Evolutionary conservation across 1,140 invertebrate genomes (phyloP), one percentile per base, ranked within the genome.

Genomic region (Euura lappo): DNA sequence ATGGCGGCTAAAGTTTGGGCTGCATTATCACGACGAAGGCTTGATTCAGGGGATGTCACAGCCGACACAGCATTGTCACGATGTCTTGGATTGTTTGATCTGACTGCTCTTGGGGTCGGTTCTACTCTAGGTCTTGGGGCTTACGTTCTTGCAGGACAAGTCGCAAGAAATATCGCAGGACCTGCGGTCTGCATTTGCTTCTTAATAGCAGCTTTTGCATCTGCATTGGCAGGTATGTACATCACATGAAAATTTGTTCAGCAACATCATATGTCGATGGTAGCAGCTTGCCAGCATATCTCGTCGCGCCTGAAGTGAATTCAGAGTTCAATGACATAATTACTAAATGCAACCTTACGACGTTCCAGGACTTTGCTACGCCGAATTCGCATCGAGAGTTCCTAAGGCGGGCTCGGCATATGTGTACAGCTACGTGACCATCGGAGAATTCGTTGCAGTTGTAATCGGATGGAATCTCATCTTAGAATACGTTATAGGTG

Each of bases 401-500:
- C 96, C 96, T 2, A 93, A 93, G 76, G 94, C 96, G 0, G 96
- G 96, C 4, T 96, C 95, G 0, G 95, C 95, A 0, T 97, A 97
- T 82, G 90, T 96, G 42, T 97, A 97, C 88, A 96, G 94, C 79
- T 98, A 97, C 81, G 95, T 97, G 3, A 94, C 94, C 42, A 93
- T 97, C 65, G 96, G 96, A 0, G 95, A 97, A 85, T 92, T 92
- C 84, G 92, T 90, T 6, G 96, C 91, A 46, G 97, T 91, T 88
- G 90, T 91, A 74, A 94, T 92, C 80, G 95, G 96, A 42, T 97
- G 96, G 96, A 97, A 97, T 86, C 89, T 97, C 2, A 94, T 97
- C 74, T 85, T 97, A 66, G 96, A 97, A 85, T 97, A 97, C 89
- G 91, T 96, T 1, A 97, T 98, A 76, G 96, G 95, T 28, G 28